Percentiles rank a stretch among this genome's conserved stretches.
These are phyloP conservation scores for Pollachius pollachius DNA, from an alignment of 2,113 vertebrate genomes.

Conservation along the genomic window DNA sequence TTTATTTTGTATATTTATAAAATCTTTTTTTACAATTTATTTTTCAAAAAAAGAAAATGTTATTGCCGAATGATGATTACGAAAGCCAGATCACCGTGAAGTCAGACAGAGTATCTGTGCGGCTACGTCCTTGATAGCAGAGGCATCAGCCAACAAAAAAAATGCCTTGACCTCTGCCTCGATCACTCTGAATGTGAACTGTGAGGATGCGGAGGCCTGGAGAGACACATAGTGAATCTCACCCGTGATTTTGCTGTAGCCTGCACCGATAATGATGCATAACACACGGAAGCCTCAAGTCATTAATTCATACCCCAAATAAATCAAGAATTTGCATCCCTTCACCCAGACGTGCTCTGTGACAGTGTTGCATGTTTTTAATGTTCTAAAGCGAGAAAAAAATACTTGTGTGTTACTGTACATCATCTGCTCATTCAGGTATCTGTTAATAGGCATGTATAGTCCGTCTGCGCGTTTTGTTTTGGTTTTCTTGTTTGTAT, in stretches of 20 bases:
- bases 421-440: too few relatives aligned
- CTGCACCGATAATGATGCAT: constrained; percentile 61
- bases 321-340: constrained; percentile 21
- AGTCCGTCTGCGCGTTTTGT: too few relatives aligned
- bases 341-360: too few relatives aligned
- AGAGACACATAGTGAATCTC: constrained; percentile 49
- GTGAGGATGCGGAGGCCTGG: constrained; percentile 53
- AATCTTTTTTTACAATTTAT: constrained; percentile 26
- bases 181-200: constrained; percentile 68
- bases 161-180: constrained; percentile 64
- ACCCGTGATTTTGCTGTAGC: constrained; percentile 73
- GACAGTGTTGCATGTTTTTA: too few relatives aligned
- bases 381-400: too few relatives aligned
- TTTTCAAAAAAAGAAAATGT: constrained; percentile 6
- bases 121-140: constrained; percentile 60
- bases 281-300: constrained; percentile 65
- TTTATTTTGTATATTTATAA: constrained; percentile 51
- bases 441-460: too few relatives aligned
- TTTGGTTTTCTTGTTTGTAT: too few relatives aligned
- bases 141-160: constrained; percentile 57
- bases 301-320: constrained; percentile 43
- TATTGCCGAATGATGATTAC: constrained; percentile 48
- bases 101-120: constrained; percentile 38
- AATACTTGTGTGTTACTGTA: too few relatives aligned
- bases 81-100: constrained; percentile 49